Evolutionary conservation across 2,113 vertebrate genomes (phyloP), one percentile per base, ranked within the genome.

Genomic region (Trachemys scripta): DNA sequence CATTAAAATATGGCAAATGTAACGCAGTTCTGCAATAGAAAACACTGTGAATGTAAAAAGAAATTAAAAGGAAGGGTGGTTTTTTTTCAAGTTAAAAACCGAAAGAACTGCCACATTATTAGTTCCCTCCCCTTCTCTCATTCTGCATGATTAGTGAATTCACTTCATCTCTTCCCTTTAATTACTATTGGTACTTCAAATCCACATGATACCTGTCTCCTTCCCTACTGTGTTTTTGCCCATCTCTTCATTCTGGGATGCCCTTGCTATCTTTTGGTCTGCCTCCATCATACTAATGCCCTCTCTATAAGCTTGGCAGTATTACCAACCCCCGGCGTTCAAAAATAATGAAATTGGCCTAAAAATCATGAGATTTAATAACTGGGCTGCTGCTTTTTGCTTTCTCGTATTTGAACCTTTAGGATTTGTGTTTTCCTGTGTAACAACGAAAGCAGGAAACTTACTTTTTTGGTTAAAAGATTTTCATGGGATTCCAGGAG

Each of bases 231-330:
- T 17, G 59, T 65, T 65, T 65, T 65, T 62, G 31, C 14, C 59
- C 31, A 65, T 35, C 29, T 65, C 59, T 65, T 65, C 59, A 35
- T 35, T 35, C 6, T 65, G 59, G 59, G 59, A 35, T 65, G 27
- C 14, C 27, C 8, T 51, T 83, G 82, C 16, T 24, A 22, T 29
- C 50, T 9, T 38, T 80, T n/a, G 56, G 6, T 92, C 90, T 88
- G 53, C 8, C 27, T 54, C 10, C 59, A 14, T 88, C 24, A 38
- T 84, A 57, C 14, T 56, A 31, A 2, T 87, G 24, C 16, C 50
- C 50, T 14, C 22, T 13, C 2, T 47, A 62, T 0, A 0, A 87
- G 6, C 10, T 75, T 82, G 29, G 78, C 6, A 87, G 2, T 75
- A 42, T 35, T 85, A 45, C 65, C 82, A 85, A 87, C 50, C 89